Conservation (phyloP, 2,888 invertebrate genomes). For the Amaurobius ferox region DNA sequence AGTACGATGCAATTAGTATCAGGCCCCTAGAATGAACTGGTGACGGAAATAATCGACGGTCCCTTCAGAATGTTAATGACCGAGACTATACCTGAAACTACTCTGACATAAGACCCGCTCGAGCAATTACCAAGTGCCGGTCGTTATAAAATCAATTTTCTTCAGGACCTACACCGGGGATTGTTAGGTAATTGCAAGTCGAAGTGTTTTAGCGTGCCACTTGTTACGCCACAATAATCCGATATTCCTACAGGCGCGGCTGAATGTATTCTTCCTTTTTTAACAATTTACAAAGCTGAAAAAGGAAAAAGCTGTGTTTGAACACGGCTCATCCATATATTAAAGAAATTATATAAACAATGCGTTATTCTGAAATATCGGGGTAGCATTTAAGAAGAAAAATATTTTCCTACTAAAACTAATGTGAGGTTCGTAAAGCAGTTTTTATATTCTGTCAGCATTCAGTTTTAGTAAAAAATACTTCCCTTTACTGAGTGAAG, state of each 20-base stretch:
- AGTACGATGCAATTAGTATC: slow-evolving; percentile 42
- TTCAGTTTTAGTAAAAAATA: too few species aligned
- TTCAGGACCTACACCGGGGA: slow-evolving; percentile 34
- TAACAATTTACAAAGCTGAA: background rate
- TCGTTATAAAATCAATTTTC: slow-evolving; percentile 67
- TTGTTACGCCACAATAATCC: slow-evolving; percentile 34
- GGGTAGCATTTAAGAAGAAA: too few species aligned
- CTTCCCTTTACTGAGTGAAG: too few species aligned
- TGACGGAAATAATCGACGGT: slow-evolving; percentile 42
- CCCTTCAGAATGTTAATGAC: slow-evolving; percentile 52
- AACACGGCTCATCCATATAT: background rate
- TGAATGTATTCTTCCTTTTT: background rate
- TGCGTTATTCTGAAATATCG: too few species aligned
- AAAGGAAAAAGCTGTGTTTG: background rate
- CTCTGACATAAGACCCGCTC: slow-evolving; percentile 38
- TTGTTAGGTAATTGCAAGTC: slow-evolving; percentile 45
- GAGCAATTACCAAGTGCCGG: slow-evolving; percentile 48
- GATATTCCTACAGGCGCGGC: background rate
- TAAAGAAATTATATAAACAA: background rate
- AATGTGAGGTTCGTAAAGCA: too few species aligned
- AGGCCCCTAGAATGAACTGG: slow-evolving; percentile 33
- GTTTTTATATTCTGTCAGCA: too few species aligned
- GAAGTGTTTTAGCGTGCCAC: slow-evolving; percentile 42
- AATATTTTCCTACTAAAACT: too few species aligned
- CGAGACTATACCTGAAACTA: slow-evolving; percentile 25